Evolutionary conservation across 1,140 invertebrate genomes (phyloP), one percentile per base, ranked within the genome.

Genomic region (Zaprionus vittiger): DNA sequence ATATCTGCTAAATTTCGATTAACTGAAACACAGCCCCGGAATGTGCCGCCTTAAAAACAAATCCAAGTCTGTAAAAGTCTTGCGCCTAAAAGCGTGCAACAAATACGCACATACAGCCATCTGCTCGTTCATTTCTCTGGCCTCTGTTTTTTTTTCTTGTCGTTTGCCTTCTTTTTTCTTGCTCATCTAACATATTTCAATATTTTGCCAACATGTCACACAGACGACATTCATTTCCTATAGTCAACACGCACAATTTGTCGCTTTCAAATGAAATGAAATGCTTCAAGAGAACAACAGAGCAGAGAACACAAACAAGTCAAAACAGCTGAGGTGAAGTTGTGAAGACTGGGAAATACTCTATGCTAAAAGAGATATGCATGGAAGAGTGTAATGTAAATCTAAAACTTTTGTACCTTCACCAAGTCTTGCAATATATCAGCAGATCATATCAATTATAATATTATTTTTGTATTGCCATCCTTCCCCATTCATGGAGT

Each of bases 241-340:
- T 76, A 83, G 84, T 89, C 84, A 89, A 84, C 84, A 89, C 84
- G 84, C 84, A 89, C 84, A 87, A 87, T 89, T 87, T 87, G 84
- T 84, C 84, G 84, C 81, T 89, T 77, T 78, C 74, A 79, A 81
- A 89, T 89, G 78, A 87, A 87, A 87, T 77, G 83, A 78, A 86
- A 78, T 68, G 74, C 74, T 61, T 59, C 20, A 72, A 80, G 83
- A 74, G 66, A 86, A 80, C 81, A 65, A 38, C 47, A 62, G 47
- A 62, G 55, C 63, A 26, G 37, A 62, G 67, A 26, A 26, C 62
- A 49, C 34, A 68, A 54, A 62, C 24, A 56, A 66, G 44, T 34
- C 63, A 49, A 63, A 60, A 2, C 37, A n/a, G 5, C 11, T 31
- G 9, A n/a, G n/a, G 14, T 2, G 1, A 1, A 15, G 24, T 14